Evolutionary conservation across 1,140 invertebrate species (phyloP).

Genomic region (Asobara japonica): DNA sequence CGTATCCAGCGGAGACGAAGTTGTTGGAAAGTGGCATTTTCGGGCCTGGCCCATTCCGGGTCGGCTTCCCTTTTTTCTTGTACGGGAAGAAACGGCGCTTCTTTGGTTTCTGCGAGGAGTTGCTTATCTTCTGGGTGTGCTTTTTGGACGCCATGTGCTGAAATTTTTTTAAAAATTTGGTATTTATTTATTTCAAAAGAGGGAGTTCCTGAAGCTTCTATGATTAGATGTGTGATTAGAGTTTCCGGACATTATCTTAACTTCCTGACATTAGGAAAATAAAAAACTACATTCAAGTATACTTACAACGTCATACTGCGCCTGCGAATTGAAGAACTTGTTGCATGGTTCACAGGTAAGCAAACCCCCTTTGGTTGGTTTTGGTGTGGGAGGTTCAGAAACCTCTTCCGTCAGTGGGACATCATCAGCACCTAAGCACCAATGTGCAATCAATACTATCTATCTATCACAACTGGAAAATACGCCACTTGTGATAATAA

Average conservation of each 20-base stretch:
- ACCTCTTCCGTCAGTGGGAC: constrained; percentile 26
- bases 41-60: constrained; percentile 17
- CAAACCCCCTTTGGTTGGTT: background rate
- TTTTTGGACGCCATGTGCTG: constrained; percentile 62
- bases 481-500: constrained; percentile 64
- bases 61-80: constrained; percentile 54
- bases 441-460: constrained; percentile 68
- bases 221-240: constrained; percentile 15
- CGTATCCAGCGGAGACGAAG: constrained; percentile 56
- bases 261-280: background rate
- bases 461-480: constrained; percentile 63
- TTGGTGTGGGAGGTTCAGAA: constrained; percentile 2
- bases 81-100: constrained; percentile 54
- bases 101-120: constrained; percentile 42
- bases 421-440: constrained; percentile 62
- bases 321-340: constrained; percentile 62
- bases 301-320: constrained; percentile 61
- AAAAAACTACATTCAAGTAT: constrained; percentile 20
- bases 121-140: constrained; percentile 53
- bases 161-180: too few relatives aligned
- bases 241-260: constrained; percentile 15
- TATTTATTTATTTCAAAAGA: too few relatives aligned
- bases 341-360: constrained; percentile 58
- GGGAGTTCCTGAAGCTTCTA: too few relatives aligned
- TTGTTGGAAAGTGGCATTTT: constrained; percentile 47